Evolutionary conservation across 2,113 vertebrate genomes (phyloP).

Genomic region (Burhinus bistriatus): DNA sequence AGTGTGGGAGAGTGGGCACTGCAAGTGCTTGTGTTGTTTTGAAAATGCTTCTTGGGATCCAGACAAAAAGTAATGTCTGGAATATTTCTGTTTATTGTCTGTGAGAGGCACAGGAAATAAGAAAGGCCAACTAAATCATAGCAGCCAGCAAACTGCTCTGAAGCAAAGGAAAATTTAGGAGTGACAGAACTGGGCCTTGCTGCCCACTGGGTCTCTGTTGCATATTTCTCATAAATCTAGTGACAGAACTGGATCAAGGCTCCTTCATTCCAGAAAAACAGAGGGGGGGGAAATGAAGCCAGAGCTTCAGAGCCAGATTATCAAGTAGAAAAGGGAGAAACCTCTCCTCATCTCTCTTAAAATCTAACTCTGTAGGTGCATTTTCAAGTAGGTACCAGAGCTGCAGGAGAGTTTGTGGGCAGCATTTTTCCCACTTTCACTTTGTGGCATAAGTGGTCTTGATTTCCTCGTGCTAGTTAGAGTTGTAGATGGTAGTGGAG

Average conservation of each 20-base stretch:
- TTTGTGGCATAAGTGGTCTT: neutral
- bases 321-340: neutral
- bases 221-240: neutral
- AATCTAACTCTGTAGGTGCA: neutral
- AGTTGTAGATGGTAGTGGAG: neutral
- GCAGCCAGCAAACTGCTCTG: constrained; percentile 14
- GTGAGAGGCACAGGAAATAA: constrained; percentile 42
- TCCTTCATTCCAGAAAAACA: neutral
- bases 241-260: neutral
- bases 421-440: neutral
- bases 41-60: constrained; percentile 22
- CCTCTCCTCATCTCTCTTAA: fast-evolving
- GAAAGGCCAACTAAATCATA: neutral
- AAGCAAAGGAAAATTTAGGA: constrained; percentile 16
- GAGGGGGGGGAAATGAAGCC: neutral
- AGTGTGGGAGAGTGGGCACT: neutral
- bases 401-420: neutral
- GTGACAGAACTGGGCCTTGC: neutral
- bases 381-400: neutral
- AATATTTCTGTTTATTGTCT: constrained; percentile 61
- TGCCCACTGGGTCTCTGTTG: neutral
- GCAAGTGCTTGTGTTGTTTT: neutral
- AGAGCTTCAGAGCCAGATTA: neutral
- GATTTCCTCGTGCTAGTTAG: neutral
- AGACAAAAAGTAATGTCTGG: constrained; percentile 43